Conservation (phyloP, 2,797 vertebrate genomes). For the Catostomus latipinnis region DNA sequence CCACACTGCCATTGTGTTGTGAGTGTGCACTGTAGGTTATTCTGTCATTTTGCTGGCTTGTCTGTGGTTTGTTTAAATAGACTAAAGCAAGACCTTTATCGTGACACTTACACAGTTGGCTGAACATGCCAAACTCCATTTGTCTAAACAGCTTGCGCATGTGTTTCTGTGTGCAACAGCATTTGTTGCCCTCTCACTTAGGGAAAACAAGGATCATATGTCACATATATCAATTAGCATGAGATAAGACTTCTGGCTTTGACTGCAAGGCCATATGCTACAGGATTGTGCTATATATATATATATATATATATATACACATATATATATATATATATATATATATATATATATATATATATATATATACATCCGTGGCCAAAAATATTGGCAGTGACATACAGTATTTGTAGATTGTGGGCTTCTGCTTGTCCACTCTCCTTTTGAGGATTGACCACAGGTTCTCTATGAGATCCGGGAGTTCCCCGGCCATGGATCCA, state of each 20-base stretch:
- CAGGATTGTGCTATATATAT: background rate
- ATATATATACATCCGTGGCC: no score
- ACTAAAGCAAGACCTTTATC: slow-evolving; percentile 66
- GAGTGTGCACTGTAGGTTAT: background rate
- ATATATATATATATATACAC: no score
- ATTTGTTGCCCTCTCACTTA: slow-evolving; percentile 34
- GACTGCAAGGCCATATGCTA: slow-evolving; percentile 26
- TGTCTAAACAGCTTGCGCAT: slow-evolving; percentile 54
- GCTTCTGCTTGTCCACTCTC: no score
- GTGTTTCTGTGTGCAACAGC: slow-evolving; percentile 49
- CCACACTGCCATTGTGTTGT: background rate
- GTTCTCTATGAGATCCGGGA: no score
- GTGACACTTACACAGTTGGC: slow-evolving; percentile 64
- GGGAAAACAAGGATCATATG: slow-evolving; percentile 24
- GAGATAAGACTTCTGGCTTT: slow-evolving; percentile 44
- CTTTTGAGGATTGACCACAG: no score
- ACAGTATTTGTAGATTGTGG: no score
- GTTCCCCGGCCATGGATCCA: no score
- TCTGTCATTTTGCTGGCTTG: background rate
- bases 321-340: no score
- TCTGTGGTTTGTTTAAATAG: slow-evolving; percentile 57
- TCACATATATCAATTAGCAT: slow-evolving; percentile 36
- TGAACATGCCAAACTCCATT: slow-evolving; percentile 67
- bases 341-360: no score
- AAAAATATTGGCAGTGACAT: no score